Evolutionary conservation across 2,888 invertebrate genomes (phyloP).

Genomic region (Alcis repandata): DNA sequence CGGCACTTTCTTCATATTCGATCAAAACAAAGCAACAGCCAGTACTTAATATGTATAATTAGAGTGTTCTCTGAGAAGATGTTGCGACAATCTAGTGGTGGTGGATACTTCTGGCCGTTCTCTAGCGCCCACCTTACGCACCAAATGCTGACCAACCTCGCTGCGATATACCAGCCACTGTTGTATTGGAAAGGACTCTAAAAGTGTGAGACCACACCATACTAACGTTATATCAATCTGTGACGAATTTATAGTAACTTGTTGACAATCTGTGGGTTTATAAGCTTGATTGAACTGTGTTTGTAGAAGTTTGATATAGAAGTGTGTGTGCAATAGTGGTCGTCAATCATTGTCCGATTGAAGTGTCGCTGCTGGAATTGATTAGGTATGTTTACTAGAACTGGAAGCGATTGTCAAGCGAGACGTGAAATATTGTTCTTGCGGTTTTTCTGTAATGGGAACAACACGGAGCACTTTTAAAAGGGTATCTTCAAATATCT

Average conservation of each 20-base stretch:
- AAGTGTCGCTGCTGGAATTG: slow-evolving; percentile 25
- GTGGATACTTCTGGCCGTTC: slow-evolving; percentile 49
- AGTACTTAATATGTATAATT: slow-evolving; percentile 22
- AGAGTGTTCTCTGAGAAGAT: slow-evolving; percentile 37
- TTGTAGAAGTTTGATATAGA: neutral
- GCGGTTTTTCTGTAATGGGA: too few relatives aligned
- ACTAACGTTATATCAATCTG: slow-evolving; percentile 9
- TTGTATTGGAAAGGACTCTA: slow-evolving; percentile 27
- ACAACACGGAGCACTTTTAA: too few relatives aligned
- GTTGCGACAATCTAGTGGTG: slow-evolving; percentile 53
- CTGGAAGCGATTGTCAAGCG: too few relatives aligned
- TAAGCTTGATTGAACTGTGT: neutral
- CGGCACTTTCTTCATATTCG: slow-evolving; percentile 12
- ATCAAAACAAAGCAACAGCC: slow-evolving; percentile 20
- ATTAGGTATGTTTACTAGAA: slow-evolving; percentile 21
- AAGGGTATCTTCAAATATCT: too few relatives aligned
- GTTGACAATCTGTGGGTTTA: slow-evolving; percentile 6
- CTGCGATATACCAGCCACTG: slow-evolving; percentile 48
- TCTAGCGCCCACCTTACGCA: slow-evolving; percentile 47
- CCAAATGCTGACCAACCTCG: slow-evolving; percentile 54
- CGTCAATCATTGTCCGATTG: slow-evolving; percentile 26
- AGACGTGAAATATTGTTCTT: too few relatives aligned
- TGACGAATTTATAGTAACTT: slow-evolving; percentile 4
- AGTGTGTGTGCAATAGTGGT: slow-evolving; percentile 15
- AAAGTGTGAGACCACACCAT: slow-evolving; percentile 6